Evolutionary conservation across 64 coral and sea anemone species (phyloP).

Genomic region (Pocillopora verrucosa): DNA sequence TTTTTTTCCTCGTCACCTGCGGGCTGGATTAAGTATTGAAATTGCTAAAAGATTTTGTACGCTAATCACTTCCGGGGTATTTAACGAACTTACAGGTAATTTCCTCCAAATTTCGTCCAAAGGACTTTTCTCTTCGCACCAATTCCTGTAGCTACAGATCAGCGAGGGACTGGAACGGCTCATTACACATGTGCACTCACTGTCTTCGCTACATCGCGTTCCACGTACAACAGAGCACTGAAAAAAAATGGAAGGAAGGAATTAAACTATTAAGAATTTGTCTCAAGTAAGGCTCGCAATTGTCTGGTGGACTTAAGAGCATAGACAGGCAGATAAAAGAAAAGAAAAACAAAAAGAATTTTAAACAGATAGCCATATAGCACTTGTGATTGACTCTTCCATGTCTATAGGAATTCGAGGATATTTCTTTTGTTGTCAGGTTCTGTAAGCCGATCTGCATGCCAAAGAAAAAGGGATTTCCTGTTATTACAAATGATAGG

Average conservation of each 20-base stretch:
- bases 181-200: background rate
- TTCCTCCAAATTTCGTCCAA: conserved; percentile 3
- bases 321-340: background rate
- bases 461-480: too few relatives aligned
- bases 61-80: too few relatives aligned
- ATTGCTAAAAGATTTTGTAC: too few relatives aligned
- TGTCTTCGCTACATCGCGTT: background rate
- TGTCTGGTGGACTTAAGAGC: background rate
- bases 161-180: background rate
- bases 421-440: too few relatives aligned
- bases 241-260: background rate
- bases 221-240: background rate
- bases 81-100: conserved; percentile 7
- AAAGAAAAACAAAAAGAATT: background rate
- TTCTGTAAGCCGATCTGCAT: too few relatives aligned
- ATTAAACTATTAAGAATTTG: background rate
- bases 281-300: background rate
- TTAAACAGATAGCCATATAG: too few relatives aligned
- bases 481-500: too few relatives aligned
- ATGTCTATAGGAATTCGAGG: too few relatives aligned
- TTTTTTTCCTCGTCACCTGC: too few relatives aligned
- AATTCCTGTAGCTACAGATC: background rate
- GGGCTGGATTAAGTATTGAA: too few relatives aligned
- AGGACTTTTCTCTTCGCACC: background rate
- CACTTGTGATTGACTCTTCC: too few relatives aligned